Evolutionary conservation across 2,797 vertebrate species (phyloP).

Genomic region (Pelochelys cantorii): DNA sequence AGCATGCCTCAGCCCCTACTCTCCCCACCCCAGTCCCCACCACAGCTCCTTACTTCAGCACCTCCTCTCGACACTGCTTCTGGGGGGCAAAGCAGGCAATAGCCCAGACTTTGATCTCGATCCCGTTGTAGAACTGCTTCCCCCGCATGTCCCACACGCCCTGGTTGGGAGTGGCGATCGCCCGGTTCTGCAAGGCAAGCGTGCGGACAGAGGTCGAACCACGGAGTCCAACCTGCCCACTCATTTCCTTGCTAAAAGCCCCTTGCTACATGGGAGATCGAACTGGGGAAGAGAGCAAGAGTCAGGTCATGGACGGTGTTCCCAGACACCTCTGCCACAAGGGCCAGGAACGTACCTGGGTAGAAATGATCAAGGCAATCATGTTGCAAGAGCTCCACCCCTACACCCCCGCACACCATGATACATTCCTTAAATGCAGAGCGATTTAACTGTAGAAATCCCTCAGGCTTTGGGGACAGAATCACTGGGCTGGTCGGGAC

Average conservation of each 20-base stretch:
- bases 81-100: slow-evolving; percentile 99
- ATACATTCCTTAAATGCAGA: neutral
- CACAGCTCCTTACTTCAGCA: slow-evolving; percentile 93
- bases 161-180: slow-evolving; percentile 98
- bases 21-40: neutral
- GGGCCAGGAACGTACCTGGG: neutral
- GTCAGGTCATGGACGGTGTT: neutral
- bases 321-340: neutral
- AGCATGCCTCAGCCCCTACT: rapidly evolving
- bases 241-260: neutral
- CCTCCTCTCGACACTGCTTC: slow-evolving; percentile 98
- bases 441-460: neutral
- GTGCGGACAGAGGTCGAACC: slow-evolving; percentile 59
- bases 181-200: slow-evolving; percentile 90
- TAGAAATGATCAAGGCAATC: neutral
- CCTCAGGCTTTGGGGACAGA: neutral
- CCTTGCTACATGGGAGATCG: neutral
- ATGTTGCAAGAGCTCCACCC: neutral
- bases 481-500: too few relatives aligned
- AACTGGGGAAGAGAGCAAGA: slow-evolving; percentile 17
- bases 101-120: slow-evolving; percentile 99
- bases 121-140: slow-evolving; percentile 99
- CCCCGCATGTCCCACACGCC: slow-evolving; percentile 99
- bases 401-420: too few relatives aligned
- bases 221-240: neutral